phyloP scores from a whole-genome alignment of 2,888 invertebrate genomes.

The Lomographa bimaculata region DNA sequence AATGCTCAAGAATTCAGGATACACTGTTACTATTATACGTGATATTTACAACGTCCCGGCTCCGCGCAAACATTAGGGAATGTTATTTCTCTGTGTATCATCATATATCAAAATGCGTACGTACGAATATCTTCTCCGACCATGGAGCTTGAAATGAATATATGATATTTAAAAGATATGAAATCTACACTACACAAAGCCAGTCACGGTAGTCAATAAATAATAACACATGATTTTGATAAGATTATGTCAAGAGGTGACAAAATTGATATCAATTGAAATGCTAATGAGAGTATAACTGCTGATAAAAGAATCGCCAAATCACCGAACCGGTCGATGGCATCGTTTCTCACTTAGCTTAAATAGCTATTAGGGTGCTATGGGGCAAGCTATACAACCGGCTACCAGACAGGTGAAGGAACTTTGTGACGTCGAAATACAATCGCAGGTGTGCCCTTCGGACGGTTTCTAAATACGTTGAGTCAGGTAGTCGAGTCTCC shows the following conservation, averaged over 20 bases:
- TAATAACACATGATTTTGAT: conserved; percentile 5
- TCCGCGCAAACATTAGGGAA: conserved; percentile 5
- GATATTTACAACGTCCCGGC: conserved; percentile 21
- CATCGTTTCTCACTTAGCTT: conserved; percentile 41
- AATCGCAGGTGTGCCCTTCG: conserved; percentile 60
- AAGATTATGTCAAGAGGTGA: conserved; percentile 10
- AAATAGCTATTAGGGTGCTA: conserved; percentile 42
- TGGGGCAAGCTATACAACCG: conserved; percentile 42
- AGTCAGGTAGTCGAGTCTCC: conserved; percentile 45
- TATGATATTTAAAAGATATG: too few relatives aligned
- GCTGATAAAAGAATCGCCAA: conserved; percentile 33
- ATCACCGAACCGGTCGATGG: conserved; percentile 34
- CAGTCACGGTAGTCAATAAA: too few relatives aligned
- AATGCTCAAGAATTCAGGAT: conserved; percentile 57
- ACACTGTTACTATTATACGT: conserved; percentile 36
- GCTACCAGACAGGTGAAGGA: conserved; percentile 61
- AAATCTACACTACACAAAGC: too few relatives aligned
- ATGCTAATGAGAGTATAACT: conserved; percentile 39
- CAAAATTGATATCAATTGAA: conserved; percentile 13
- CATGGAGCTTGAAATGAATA: too few relatives aligned
- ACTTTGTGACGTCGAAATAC: conserved; percentile 55
- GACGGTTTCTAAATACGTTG: conserved; percentile 43
- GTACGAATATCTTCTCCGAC: too few relatives aligned
- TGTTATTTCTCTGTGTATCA: conserved; percentile 15
- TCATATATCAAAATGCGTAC: conserved; percentile 5